A percentile compares a stretch with the other conserved stretches of the same genome.
Evolutionary conservation across 2,888 invertebrate genomes (phyloP).

Genomic region (Parelbella ahira): DNA sequence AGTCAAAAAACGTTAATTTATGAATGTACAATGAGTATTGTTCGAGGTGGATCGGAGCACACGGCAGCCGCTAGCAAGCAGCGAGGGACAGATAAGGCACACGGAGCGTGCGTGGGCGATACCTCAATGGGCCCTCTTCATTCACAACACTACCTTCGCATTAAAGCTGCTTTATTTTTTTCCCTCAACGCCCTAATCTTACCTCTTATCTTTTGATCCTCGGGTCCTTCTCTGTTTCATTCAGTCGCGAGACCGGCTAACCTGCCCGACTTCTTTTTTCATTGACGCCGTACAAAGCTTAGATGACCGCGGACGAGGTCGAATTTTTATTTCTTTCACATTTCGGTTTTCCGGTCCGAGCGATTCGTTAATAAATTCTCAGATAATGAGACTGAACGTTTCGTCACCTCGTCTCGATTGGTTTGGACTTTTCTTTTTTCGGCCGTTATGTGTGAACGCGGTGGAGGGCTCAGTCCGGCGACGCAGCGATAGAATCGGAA

Average conservation of each 20-base stretch:
- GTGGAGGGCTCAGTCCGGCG: conserved; percentile 56
- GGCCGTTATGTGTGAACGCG: conserved; percentile 74
- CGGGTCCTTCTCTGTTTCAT: conserved; percentile 75
- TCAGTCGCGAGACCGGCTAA: conserved; percentile 71
- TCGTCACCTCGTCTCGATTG: conserved; percentile 80
- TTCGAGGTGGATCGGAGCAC: conserved; percentile 37
- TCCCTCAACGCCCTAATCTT: conserved; percentile 67
- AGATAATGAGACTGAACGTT: conserved; percentile 81
- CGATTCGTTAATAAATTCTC: conserved; percentile 81
- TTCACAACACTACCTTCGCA: conserved; percentile 76
- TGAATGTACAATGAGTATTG: conserved; percentile 53
- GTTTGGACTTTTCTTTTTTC: conserved; percentile 69
- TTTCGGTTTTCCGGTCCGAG: conserved; percentile 78
- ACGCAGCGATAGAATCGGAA: conserved; percentile 64
- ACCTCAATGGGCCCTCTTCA: conserved; percentile 77
- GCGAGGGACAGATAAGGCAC: conserved; percentile 42
- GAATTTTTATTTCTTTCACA: conserved; percentile 80
- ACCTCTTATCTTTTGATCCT: conserved; percentile 75
- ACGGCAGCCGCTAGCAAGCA: conserved; percentile 41
- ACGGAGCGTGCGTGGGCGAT: conserved; percentile 65
- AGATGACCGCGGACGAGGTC: conserved; percentile 79
- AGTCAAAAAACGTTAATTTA: conserved; percentile 48
- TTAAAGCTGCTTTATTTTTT: conserved; percentile 75
- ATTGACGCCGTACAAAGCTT: conserved; percentile 76
- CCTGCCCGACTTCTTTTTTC: conserved; percentile 78